Evolutionary conservation across 2,888 invertebrate genomes (phyloP).

Genomic region (Drosophila buzzatii): DNA sequence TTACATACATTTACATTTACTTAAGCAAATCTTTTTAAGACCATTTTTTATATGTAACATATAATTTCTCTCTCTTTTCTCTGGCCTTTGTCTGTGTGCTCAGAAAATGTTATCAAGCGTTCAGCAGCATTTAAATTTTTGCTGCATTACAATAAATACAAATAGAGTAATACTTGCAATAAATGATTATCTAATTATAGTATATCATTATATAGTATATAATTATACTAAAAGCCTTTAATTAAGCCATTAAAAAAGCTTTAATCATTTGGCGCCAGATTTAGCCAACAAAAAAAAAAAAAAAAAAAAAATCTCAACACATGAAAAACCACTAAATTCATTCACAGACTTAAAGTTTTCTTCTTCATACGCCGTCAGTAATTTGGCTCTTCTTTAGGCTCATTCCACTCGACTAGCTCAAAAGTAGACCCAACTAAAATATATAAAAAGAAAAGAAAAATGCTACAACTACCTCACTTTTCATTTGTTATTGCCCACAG

Average conservation of each 20-base stretch:
- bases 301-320: neutral
- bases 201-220: too few relatives aligned
- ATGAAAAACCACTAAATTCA: neutral
- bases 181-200: neutral
- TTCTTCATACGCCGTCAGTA: neutral
- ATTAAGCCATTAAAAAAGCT: neutral
- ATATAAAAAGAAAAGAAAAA: neutral
- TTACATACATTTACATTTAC: too few relatives aligned
- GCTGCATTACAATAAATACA: too few relatives aligned
- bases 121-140: neutral
- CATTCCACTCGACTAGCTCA: neutral
- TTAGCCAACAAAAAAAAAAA: too few relatives aligned
- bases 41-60: too few relatives aligned
- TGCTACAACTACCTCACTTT: constrained; percentile 10
- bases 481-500: constrained; percentile 20
- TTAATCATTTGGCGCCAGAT: too few relatives aligned
- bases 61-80: too few relatives aligned
- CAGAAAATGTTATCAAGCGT: neutral
- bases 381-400: neutral
- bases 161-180: neutral
- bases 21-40: too few relatives aligned
- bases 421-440: neutral
- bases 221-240: neutral
- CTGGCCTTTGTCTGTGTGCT: neutral
- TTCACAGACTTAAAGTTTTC: neutral